phyloP scores from a whole-genome alignment of 2,113 vertebrate species.

The Psophia crepitans region DNA sequence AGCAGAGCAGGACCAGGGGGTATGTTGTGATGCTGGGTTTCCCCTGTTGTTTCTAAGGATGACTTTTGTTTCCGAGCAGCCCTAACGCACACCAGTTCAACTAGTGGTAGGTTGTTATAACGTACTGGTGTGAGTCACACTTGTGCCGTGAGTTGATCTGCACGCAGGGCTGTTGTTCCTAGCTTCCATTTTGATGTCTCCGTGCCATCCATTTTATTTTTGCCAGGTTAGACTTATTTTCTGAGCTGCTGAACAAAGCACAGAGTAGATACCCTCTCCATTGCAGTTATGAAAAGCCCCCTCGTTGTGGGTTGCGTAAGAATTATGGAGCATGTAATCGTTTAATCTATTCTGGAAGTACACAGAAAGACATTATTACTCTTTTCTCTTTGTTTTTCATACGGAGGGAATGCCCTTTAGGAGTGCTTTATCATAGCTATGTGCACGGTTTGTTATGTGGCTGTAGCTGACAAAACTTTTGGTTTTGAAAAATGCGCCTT shows the following conservation, averaged over 20 bases:
- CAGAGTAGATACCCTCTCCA: not conserved
- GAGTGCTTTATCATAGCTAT: not conserved
- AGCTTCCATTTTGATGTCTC: not conserved
- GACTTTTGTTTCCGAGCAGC: not conserved
- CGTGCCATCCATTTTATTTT: not conserved
- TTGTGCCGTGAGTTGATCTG: not conserved
- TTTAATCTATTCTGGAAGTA: not conserved
- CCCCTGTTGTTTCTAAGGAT: not conserved
- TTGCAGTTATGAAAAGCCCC: not conserved
- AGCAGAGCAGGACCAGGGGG: not conserved
- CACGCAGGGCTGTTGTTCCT: not conserved
- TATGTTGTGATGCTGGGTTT: not conserved
- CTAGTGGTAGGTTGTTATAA: not conserved
- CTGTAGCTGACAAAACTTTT: not conserved
- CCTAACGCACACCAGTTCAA: not conserved
- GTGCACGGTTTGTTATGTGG: not conserved
- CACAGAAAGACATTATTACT: not conserved
- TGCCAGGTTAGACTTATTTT: not conserved
- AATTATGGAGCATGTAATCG: not conserved
- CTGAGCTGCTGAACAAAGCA: not conserved
- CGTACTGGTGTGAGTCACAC: not conserved
- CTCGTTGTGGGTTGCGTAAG: not conserved
- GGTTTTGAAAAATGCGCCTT: not conserved
- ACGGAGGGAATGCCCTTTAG: not conserved
- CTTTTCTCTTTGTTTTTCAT: not conserved